Percentiles rank a stretch among this genome's conserved stretches.
Conservation (phyloP, 2,113 vertebrate genomes). For the Apeltes quadracus region DNA sequence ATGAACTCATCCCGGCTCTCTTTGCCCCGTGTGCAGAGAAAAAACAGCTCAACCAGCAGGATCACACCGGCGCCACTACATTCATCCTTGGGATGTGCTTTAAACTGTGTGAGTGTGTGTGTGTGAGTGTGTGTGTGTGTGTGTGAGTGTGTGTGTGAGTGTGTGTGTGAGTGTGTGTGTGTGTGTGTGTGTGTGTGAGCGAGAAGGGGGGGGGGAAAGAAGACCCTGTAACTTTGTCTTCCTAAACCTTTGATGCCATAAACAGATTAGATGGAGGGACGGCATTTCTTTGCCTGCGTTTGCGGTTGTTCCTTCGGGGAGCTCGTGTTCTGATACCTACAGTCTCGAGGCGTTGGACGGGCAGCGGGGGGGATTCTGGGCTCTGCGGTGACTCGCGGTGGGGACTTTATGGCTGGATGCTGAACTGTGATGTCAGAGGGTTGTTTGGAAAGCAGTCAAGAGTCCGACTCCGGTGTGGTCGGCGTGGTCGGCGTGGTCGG, state of each 20-base stretch:
- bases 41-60: constrained; percentile 13
- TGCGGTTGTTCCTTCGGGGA: neutral
- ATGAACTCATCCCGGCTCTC: constrained; percentile 32
- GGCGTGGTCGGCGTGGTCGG: constrained; percentile 67
- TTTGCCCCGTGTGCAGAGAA: neutral
- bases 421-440: constrained; percentile 24
- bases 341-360: constrained; percentile 13
- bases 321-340: constrained; percentile 20
- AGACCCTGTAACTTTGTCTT: constrained; percentile 21
- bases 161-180: neutral
- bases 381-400: constrained; percentile 33
- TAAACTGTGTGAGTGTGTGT: constrained; percentile 4
- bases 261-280: constrained; percentile 21
- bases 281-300: neutral
- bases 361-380: constrained; percentile 32
- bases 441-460: constrained; percentile 77
- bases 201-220: neutral
- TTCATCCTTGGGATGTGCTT: constrained; percentile 30
- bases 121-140: neutral
- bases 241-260: constrained; percentile 31
- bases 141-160: neutral
- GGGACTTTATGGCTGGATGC: constrained; percentile 36
- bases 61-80: constrained; percentile 27
- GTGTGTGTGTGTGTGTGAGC: neutral
- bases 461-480: constrained; percentile 90